These are phyloP conservation scores for Lacerta agilis DNA, from an alignment of 2,797 vertebrate genomes.

Conservation along the genomic window DNA sequence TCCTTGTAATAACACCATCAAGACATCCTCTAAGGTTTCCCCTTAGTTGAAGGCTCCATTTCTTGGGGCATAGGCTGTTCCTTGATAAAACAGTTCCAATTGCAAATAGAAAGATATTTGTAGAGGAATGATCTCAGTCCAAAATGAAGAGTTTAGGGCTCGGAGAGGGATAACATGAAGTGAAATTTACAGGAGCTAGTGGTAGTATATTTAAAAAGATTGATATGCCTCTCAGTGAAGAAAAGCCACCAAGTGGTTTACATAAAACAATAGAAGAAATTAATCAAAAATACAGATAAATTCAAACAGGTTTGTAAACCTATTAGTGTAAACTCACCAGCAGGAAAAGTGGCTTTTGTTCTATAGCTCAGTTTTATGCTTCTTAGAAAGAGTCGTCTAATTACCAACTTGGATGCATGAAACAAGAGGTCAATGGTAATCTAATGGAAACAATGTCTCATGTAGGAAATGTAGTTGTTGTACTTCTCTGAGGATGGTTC, in stretches of 20 bases:
- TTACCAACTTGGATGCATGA: not conserved
- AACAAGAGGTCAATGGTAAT: not conserved
- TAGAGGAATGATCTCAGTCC: constrained; percentile 23
- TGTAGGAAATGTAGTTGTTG: not conserved
- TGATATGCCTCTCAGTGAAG: no score
- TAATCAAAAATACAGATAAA: constrained; percentile 32
- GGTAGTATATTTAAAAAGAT: constrained; percentile 61
- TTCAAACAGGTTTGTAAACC: constrained; percentile 37
- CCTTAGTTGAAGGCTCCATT: constrained; percentile 76
- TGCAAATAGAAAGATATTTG: constrained; percentile 49
- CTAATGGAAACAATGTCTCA: not conserved
- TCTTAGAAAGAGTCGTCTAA: not conserved
- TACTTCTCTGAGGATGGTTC: not conserved
- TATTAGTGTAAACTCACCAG: constrained; percentile 74
- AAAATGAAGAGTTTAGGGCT: constrained; percentile 81
- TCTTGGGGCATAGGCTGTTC: constrained; percentile 67
- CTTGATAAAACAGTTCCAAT: constrained; percentile 52
- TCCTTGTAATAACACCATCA: constrained; percentile 12
- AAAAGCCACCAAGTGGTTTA: no score
- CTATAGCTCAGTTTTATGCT: not conserved
- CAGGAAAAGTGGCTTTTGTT: not conserved
- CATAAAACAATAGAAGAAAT: no score
- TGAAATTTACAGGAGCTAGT: constrained; percentile 69
- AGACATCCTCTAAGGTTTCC: constrained; percentile 78
- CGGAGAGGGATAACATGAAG: constrained; percentile 58